A percentile compares a stretch with the other conserved stretches of the same genome.
These are phyloP conservation scores for Anoura caudifer DNA, from an alignment of 2,113 vertebrate species.

Conservation along the genomic window DNA sequence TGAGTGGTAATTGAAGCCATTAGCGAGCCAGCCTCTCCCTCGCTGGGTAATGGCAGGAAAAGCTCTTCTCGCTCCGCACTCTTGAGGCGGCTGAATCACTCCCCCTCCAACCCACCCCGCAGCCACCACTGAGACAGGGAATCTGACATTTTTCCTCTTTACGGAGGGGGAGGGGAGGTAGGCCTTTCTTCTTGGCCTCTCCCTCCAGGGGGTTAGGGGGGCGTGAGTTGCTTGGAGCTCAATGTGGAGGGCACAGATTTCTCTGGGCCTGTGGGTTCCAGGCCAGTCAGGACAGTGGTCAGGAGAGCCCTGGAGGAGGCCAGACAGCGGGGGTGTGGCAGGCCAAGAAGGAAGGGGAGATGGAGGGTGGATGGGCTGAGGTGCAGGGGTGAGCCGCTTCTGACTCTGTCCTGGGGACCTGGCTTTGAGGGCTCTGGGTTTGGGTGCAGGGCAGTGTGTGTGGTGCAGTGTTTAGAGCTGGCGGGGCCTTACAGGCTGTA, in stretches of 20 bases:
- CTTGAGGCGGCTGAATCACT: slow-evolving; percentile 76
- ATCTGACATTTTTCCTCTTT: slow-evolving; percentile 72
- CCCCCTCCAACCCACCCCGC: slow-evolving; percentile 72
- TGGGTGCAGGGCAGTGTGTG: not conserved
- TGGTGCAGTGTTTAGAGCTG: not conserved
- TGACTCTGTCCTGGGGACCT: not conserved
- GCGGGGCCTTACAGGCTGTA: not conserved
- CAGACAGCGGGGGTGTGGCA: not conserved
- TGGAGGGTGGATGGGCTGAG: not conserved
- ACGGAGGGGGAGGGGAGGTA: slow-evolving; percentile 48
- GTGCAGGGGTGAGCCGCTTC: not conserved
- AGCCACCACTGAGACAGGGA: slow-evolving; percentile 71
- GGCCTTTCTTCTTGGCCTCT: slow-evolving; percentile 46
- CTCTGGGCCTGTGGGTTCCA: not conserved
- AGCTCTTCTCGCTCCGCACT: slow-evolving; percentile 73
- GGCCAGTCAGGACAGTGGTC: not conserved
- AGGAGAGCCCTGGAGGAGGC: not conserved
- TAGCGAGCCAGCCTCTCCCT: slow-evolving; percentile 75
- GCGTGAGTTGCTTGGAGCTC: not conserved
- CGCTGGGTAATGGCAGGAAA: slow-evolving; percentile 75
- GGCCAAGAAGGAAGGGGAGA: not conserved
- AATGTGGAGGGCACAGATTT: not conserved
- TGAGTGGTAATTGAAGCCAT: slow-evolving; percentile 78
- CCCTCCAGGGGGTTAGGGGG: not conserved
- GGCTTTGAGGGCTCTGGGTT: not conserved